Conservation (phyloP, 1,140 invertebrate species). For the Bicyclus anynana region DNA sequence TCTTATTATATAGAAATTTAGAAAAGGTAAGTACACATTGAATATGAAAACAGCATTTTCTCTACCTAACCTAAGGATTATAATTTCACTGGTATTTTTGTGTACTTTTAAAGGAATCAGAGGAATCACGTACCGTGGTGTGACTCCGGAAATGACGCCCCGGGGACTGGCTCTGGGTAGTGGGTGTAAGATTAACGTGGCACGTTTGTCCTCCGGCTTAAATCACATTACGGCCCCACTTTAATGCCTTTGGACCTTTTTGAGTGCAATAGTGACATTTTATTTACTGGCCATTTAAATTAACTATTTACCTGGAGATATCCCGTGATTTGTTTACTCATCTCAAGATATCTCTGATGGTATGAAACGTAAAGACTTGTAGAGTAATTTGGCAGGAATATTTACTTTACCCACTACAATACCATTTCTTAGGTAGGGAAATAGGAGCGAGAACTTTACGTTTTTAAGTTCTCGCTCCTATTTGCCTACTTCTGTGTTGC, state of each 20-base stretch:
- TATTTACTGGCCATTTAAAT: conserved; percentile 11
- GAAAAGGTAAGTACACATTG: too few species aligned
- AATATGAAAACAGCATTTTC: neutral
- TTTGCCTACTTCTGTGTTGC: too few species aligned
- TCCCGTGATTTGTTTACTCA: neutral
- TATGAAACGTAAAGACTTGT: too few species aligned
- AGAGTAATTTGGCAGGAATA: too few species aligned
- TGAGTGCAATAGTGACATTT: conserved; percentile 11
- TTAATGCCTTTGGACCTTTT: conserved; percentile 43
- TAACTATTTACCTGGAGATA: neutral
- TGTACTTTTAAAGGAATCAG: conserved; percentile 18
- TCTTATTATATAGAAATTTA: too few species aligned
- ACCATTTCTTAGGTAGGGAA: too few species aligned
- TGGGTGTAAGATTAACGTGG: conserved; percentile 52
- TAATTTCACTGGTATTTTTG: conserved; percentile 9
- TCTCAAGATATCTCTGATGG: too few species aligned
- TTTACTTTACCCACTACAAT: too few species aligned
- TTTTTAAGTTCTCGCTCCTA: too few species aligned
- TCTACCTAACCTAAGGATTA: neutral
- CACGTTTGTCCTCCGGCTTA: conserved; percentile 55
- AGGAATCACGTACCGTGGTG: conserved; percentile 49
- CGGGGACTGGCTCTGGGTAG: conserved; percentile 48
- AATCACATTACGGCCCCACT: conserved; percentile 60
- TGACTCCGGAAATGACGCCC: conserved; percentile 43
- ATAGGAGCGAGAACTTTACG: too few species aligned